phyloP scores from a whole-genome alignment of 2,888 invertebrate species.

The Drosophila multiciliata region DNA sequence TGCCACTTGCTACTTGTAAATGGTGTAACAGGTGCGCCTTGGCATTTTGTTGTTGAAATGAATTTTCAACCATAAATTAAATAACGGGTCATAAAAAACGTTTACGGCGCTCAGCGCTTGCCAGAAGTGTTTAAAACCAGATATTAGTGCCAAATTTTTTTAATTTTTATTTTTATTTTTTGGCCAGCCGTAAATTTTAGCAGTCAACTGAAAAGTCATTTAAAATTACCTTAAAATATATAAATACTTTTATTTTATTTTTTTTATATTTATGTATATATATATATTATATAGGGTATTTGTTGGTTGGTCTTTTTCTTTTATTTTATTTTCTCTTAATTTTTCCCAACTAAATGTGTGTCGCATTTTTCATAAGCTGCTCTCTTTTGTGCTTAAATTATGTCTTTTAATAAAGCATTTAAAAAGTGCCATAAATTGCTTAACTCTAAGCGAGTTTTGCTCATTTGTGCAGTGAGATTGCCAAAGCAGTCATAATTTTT shows the following conservation, averaged over 20 bases:
- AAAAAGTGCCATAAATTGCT: constrained; percentile 72
- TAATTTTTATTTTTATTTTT: constrained; percentile 16
- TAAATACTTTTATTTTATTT: too few species aligned
- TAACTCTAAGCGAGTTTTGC: constrained; percentile 63
- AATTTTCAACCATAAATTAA: constrained; percentile 77
- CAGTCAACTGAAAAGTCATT: constrained; percentile 70
- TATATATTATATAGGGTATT: constrained; percentile 14
- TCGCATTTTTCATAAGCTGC: constrained; percentile 60
- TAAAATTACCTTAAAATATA: constrained; percentile 44
- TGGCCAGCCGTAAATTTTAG: constrained; percentile 55
- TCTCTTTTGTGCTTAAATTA: constrained; percentile 51
- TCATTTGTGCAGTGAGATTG: constrained; percentile 56
- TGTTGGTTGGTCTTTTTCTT: not conserved
- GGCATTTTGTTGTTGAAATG: constrained; percentile 65
- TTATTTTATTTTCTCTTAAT: not conserved
- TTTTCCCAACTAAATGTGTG: constrained; percentile 9
- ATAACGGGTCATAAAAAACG: constrained; percentile 75
- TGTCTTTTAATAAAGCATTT: constrained; percentile 77
- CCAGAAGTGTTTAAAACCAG: constrained; percentile 65
- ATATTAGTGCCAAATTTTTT: constrained; percentile 9
- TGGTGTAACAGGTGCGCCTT: constrained; percentile 72
- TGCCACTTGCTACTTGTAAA: constrained; percentile 7
- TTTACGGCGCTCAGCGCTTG: constrained; percentile 54
- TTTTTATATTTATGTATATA: not conserved
- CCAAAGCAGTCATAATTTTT: constrained; percentile 44